Evolutionary conservation across 1,140 invertebrate genomes (phyloP).

Genomic region (Frieseomelitta varia): DNA sequence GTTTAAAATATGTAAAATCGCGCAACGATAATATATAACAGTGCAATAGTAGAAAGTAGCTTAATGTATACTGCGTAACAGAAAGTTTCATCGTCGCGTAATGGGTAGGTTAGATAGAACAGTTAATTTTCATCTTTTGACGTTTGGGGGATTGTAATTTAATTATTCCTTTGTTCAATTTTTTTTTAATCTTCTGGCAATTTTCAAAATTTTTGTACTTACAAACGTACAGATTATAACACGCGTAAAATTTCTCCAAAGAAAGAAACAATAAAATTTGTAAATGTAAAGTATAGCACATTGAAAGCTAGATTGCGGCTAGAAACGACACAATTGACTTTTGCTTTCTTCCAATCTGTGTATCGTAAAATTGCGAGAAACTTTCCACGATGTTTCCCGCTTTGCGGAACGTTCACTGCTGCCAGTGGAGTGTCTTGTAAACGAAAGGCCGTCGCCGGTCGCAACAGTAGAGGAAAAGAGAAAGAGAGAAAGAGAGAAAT

Average conservation of each 20-base stretch:
- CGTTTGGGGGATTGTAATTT: too few relatives aligned
- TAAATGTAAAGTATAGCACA: not conserved
- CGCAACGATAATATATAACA: not conserved
- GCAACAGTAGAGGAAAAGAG: not conserved
- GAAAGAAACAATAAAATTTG: not conserved
- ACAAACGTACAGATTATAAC: too few relatives aligned
- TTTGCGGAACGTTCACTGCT: not conserved
- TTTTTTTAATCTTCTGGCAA: too few relatives aligned
- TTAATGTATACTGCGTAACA: too few relatives aligned
- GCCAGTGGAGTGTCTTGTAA: conserved; percentile 1
- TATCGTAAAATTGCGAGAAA: not conserved
- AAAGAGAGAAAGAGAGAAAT: not conserved
- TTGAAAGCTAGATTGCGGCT: not conserved
- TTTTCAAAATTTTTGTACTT: too few relatives aligned
- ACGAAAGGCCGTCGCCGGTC: not conserved
- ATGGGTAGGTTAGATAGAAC: not conserved
- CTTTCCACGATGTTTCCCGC: not conserved
- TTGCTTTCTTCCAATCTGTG: not conserved
- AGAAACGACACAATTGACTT: not conserved
- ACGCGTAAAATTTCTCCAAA: not conserved
- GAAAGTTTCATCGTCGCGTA: too few relatives aligned
- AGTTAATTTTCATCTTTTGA: too few relatives aligned
- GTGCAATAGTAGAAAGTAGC: not conserved
- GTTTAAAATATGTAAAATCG: too few relatives aligned
- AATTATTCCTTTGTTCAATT: too few relatives aligned